A percentile compares a stretch with the other conserved stretches of the same genome.
Evolutionary conservation across 1,140 invertebrate species (phyloP).

Genomic region (Hylaeus volcanicus): DNA sequence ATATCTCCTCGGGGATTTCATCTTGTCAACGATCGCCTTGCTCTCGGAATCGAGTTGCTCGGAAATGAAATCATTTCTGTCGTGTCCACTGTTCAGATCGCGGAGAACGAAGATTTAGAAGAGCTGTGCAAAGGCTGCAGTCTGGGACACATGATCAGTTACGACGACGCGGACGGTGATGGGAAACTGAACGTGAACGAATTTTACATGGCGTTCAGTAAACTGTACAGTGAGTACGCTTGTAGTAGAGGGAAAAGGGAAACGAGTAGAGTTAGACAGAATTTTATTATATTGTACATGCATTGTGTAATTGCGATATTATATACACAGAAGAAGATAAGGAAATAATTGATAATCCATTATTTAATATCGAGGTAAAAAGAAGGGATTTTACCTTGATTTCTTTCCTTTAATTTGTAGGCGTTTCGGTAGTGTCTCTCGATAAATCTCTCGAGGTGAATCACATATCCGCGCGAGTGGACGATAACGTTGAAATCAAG

Average conservation of each 20-base stretch:
- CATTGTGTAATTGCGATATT: too few relatives aligned
- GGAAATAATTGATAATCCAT: too few relatives aligned
- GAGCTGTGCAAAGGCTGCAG: conserved; percentile 85
- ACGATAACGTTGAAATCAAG: conserved; percentile 90
- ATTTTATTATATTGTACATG: too few relatives aligned
- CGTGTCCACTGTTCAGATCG: conserved; percentile 77
- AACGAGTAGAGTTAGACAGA: too few relatives aligned
- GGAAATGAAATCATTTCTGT: not conserved
- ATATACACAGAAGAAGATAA: too few relatives aligned
- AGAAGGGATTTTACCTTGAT: too few relatives aligned
- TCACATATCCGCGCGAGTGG: conserved; percentile 85
- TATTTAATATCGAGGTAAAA: too few relatives aligned
- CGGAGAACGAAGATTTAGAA: conserved; percentile 84
- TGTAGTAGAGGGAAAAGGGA: not conserved
- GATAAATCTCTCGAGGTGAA: conserved; percentile 88
- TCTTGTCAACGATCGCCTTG: not conserved
- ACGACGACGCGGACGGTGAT: conserved; percentile 86
- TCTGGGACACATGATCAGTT: conserved; percentile 86
- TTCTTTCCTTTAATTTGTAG: conserved; percentile 72
- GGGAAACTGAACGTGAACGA: conserved; percentile 86
- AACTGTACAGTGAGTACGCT: conserved; percentile 85
- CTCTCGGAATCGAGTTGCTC: too few relatives aligned
- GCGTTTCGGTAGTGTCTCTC: conserved; percentile 87
- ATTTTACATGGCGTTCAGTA: conserved; percentile 89
- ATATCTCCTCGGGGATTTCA: not conserved